These are phyloP conservation scores for Cotesia glomerata DNA, from an alignment of 1,140 invertebrate species.

Conservation along the genomic window DNA sequence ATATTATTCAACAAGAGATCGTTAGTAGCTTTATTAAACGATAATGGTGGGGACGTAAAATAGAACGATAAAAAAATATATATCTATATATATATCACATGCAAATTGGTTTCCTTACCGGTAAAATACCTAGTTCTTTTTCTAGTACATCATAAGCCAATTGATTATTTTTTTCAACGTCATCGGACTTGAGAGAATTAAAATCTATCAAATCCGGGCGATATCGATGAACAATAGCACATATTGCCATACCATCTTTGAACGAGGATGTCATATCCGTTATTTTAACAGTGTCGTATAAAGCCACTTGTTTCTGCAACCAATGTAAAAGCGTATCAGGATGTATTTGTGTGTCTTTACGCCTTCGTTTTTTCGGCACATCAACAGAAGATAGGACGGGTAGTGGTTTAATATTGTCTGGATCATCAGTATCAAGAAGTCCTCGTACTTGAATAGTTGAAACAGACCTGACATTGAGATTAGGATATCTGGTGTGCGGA, in stretches of 20 bases:
- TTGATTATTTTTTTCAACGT: slow-evolving; percentile 76
- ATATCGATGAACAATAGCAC: slow-evolving; percentile 85
- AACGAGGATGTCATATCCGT: slow-evolving; percentile 76
- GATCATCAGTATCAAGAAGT: slow-evolving; percentile 70
- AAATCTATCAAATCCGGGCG: slow-evolving; percentile 87
- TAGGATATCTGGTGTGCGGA: slow-evolving; percentile 78
- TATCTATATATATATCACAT: background rate
- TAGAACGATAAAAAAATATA: slow-evolving; percentile 3
- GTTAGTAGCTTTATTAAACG: slow-evolving; percentile 21
- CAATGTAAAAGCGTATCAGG: slow-evolving; percentile 78
- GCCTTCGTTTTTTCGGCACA: slow-evolving; percentile 69
- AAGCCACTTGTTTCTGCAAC: slow-evolving; percentile 76
- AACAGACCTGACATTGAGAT: slow-evolving; percentile 65
- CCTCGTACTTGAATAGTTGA: slow-evolving; percentile 71
- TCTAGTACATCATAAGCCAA: slow-evolving; percentile 83
- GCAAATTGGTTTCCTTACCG: slow-evolving; percentile 61
- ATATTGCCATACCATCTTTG: slow-evolving; percentile 78
- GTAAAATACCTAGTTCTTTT: slow-evolving; percentile 76
- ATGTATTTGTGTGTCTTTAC: slow-evolving; percentile 72
- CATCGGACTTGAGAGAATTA: slow-evolving; percentile 69
- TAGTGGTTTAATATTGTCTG: slow-evolving; percentile 64
- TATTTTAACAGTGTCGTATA: slow-evolving; percentile 72
- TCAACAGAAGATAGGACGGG: slow-evolving; percentile 62
- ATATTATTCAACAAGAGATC: slow-evolving; percentile 27
- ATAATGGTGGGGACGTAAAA: background rate